A percentile compares a stretch with the other conserved stretches of the same genome.
Evolutionary conservation across 2,797 vertebrate species (phyloP).

Genomic region (Paedocypris micromegethes): DNA sequence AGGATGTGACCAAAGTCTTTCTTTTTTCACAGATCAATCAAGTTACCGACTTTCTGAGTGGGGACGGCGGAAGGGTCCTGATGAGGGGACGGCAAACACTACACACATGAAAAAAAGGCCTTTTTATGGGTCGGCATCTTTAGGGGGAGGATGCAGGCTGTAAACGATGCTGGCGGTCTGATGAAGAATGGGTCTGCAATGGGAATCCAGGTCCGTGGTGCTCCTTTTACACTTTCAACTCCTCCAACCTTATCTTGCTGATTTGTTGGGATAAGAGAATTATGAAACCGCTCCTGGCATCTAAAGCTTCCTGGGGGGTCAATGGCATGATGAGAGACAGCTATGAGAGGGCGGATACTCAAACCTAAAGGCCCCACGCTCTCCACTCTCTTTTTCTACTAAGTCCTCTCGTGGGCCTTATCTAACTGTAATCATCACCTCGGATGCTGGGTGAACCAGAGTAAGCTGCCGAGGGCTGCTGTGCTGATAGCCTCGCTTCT

Average conservation of each 20-base stretch:
- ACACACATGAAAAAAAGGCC: constrained; percentile 48
- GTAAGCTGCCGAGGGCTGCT: constrained; percentile 53
- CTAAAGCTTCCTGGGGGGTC: constrained; percentile 81
- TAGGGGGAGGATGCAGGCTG: constrained; percentile 44
- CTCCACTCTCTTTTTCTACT: constrained; percentile 40
- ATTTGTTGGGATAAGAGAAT: constrained; percentile 77
- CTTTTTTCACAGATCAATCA: constrained; percentile 67
- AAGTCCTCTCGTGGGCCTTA: constrained; percentile 37
- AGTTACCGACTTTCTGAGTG: constrained; percentile 42
- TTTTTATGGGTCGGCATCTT: constrained; percentile 50
- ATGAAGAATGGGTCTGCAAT: constrained; percentile 67
- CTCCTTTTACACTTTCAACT: constrained; percentile 78
- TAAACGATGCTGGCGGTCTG: constrained; percentile 51
- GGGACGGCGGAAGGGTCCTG: constrained; percentile 21
- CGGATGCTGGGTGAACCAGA: constrained; percentile 50
- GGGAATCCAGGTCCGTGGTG: constrained; percentile 63
- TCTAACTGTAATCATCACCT: constrained; percentile 55
- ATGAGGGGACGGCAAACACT: constrained; percentile 36
- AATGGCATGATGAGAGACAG: constrained; percentile 77
- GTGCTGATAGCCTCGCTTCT: constrained; percentile 65
- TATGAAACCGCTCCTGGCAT: constrained; percentile 75
- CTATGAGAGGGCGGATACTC: constrained; percentile 62
- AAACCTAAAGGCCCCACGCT: constrained; percentile 56
- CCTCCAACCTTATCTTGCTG: constrained; percentile 70
- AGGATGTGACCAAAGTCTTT: constrained; percentile 70